Evolutionary conservation across 2,113 vertebrate genomes (phyloP).

Genomic region (Thermophis baileyi): DNA sequence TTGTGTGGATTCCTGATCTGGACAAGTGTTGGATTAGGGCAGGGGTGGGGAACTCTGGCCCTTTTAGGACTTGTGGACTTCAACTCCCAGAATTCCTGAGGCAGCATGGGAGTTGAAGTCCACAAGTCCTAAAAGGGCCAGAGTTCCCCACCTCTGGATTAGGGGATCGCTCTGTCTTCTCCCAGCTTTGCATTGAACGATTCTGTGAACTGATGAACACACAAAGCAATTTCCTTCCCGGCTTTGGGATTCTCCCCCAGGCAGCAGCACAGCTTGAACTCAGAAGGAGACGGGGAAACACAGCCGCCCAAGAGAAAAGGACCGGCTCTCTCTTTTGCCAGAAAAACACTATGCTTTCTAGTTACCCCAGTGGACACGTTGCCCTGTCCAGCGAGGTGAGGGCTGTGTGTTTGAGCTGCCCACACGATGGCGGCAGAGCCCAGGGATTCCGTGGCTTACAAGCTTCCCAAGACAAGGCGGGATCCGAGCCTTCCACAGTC

Average conservation of each 20-base stretch:
- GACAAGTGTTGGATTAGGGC: neutral
- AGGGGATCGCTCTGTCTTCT: neutral
- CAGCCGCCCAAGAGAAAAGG: neutral
- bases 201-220: neutral
- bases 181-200: neutral
- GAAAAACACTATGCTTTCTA: too few relatives aligned
- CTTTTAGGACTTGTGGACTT: neutral
- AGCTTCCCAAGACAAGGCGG: neutral
- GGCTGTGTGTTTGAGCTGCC: neutral
- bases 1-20: neutral
- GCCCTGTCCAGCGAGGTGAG: neutral
- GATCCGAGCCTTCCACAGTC: neutral
- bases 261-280: neutral
- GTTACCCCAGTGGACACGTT: too few relatives aligned
- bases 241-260: too few relatives aligned
- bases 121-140: neutral
- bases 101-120: neutral
- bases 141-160: neutral
- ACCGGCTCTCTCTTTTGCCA: neutral
- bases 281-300: neutral
- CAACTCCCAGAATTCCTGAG: neutral
- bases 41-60: neutral
- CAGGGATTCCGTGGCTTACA: neutral
- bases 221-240: neutral
- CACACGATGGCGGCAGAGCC: slow-evolving; percentile 25